A percentile compares a stretch with the other conserved stretches of the same genome.
phyloP scores from a whole-genome alignment of 2,113 vertebrate species.

The Amblyopsis rosae region DNA sequence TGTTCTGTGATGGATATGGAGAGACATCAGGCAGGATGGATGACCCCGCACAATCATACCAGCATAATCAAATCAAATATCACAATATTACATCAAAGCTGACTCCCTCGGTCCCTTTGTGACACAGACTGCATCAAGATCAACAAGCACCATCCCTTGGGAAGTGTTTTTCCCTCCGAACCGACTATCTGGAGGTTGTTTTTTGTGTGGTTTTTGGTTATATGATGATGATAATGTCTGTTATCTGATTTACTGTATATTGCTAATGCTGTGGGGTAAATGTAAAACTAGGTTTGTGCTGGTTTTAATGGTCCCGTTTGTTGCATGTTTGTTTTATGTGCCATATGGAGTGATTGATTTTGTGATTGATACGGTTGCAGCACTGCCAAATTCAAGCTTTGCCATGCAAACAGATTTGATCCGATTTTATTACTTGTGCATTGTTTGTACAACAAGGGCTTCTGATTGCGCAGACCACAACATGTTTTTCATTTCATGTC shows the following conservation, averaged over 20 bases:
- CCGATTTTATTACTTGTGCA: too few species aligned
- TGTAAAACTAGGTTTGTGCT: background rate
- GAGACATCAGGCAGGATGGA: slow-evolving; percentile 85
- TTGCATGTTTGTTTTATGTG: slow-evolving; percentile 8
- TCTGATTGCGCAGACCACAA: too few species aligned
- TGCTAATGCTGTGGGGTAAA: too few species aligned
- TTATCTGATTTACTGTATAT: background rate
- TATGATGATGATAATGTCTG: slow-evolving; percentile 65
- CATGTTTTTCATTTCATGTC: too few species aligned
- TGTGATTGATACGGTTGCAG: background rate
- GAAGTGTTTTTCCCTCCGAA: slow-evolving; percentile 32
- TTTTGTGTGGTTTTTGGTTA: background rate
- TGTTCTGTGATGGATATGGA: slow-evolving; percentile 88
- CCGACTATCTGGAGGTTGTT: background rate
- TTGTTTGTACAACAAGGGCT: too few species aligned
- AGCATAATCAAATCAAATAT: slow-evolving; percentile 90
- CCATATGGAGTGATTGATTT: background rate
- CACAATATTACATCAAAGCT: slow-evolving; percentile 87
- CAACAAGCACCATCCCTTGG: slow-evolving; percentile 79
- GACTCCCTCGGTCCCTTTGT: slow-evolving; percentile 71
- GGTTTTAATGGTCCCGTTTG: background rate
- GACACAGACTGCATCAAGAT: slow-evolving; percentile 82
- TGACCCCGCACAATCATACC: slow-evolving; percentile 86
- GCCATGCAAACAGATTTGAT: background rate
- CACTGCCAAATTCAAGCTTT: background rate